Base-by-base conservation (phyloP, 2,113 vertebrate genomes). In the Sigmodon hispidus region DNA sequence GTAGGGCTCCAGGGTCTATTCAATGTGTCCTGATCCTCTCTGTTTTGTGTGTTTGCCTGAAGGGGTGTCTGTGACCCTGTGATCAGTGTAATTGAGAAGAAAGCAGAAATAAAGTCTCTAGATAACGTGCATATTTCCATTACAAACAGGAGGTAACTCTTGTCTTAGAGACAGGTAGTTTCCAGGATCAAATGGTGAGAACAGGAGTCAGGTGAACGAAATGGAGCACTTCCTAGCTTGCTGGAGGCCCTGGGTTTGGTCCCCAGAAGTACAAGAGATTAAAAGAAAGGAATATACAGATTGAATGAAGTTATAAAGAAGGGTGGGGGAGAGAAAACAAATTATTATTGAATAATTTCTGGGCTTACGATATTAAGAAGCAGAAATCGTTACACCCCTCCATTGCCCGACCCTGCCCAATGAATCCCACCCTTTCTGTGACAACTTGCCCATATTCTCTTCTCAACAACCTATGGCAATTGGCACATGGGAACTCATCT, bases 81-180 rank as follows among this genome's bases (percentile, higher is more conserved):
- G 76, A 36, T 24, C 89, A 31, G 26, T 15, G 48, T 86, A 80
- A 92, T 45, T 94, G 63, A 94, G 50, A 84, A 84, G 96, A 55
- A 96, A 94, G 86, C 93, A 76, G 93, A 63, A 72, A 86, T 85
- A 84, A 83, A 94, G 96, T 94, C 92, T 95, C 81, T 59, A 90
- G 79, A 91, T 89, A 86, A 91, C 84, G 90, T 77, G 91, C 48
- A 76, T 94, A 94, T 85, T 85, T 57, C 94, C 84, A 94, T 96
- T 97, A 95, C 92, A 94, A 88, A 87, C 36, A 75, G 67, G 50
- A 91, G 63, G 61, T 67, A 73, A 89, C 86, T 0, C 67, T 55
- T 72, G 87, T 77, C 50, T 96, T 90, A 90, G 70, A 81, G 79
- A 86, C 69, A 95, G 94, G 93, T 90, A 79, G 96, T 81, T 29